Evolutionary conservation across 2,888 invertebrate genomes (phyloP).

Genomic region (Hirudinaria manillensis): DNA sequence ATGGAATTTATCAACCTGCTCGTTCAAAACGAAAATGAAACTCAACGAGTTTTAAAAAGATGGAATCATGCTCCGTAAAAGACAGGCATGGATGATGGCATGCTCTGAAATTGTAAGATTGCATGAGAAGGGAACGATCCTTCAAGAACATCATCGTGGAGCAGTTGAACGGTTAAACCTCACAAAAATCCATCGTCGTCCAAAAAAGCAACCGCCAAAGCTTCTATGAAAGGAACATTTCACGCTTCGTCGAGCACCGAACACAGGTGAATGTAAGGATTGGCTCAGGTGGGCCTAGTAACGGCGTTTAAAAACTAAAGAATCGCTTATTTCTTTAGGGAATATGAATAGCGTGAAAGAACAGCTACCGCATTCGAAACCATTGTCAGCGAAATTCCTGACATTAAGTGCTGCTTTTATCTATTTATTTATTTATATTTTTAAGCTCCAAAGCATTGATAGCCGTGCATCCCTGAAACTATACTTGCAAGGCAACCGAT

Average conservation of each 20-base stretch:
- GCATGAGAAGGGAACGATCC: not conserved
- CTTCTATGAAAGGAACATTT: slow-evolving; percentile 8
- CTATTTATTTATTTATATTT: too few relatives aligned
- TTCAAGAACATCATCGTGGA: too few relatives aligned
- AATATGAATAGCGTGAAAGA: slow-evolving; percentile 10
- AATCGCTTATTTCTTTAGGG: slow-evolving; percentile 5
- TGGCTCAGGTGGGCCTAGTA: slow-evolving; percentile 10
- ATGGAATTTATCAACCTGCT: too few relatives aligned
- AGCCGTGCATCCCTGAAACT: too few relatives aligned
- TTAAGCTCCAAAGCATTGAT: too few relatives aligned
- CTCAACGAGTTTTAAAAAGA: too few relatives aligned
- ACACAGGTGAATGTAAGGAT: slow-evolving; percentile 5
- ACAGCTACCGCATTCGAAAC: not conserved
- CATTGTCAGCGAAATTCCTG: not conserved
- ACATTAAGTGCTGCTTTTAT: too few relatives aligned
- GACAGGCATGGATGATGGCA: too few relatives aligned
- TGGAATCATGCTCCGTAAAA: too few relatives aligned
- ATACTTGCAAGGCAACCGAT: too few relatives aligned
- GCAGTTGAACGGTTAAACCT: too few relatives aligned
- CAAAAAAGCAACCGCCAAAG: slow-evolving; percentile 1
- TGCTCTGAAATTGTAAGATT: not conserved
- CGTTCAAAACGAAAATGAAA: too few relatives aligned
- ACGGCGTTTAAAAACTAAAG: not conserved
- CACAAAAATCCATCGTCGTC: not conserved
- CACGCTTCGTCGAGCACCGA: not conserved